phyloP scores from a whole-genome alignment of 2,797 vertebrate species.

The Melanotaenia nigrans region DNA sequence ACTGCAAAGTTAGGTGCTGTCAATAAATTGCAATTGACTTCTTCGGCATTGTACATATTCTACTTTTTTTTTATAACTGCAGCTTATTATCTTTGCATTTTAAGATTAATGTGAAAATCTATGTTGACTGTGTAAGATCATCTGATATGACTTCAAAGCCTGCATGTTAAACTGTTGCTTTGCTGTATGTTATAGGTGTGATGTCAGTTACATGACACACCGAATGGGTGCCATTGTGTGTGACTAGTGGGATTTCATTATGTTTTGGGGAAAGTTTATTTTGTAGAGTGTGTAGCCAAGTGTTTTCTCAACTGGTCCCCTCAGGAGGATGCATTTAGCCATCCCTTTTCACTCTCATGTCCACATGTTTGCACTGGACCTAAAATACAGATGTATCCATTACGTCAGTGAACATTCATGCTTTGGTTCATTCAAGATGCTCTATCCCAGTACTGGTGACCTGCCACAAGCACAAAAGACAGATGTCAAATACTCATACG shows the following conservation, averaged over 20 bases:
- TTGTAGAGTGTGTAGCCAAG: slow-evolving; percentile 26
- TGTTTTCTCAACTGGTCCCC: slow-evolving; percentile 79
- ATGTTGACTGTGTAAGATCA: slow-evolving; percentile 14
- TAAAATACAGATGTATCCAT: slow-evolving; percentile 68
- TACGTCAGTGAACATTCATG: slow-evolving; percentile 58
- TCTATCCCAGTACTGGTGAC: slow-evolving; percentile 26
- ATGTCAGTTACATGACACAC: slow-evolving; percentile 61
- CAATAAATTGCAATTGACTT: no score
- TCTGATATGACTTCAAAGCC: slow-evolving; percentile 28
- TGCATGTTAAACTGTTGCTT: slow-evolving; percentile 37
- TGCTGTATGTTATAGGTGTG: slow-evolving; percentile 55
- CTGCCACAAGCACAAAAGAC: slow-evolving; percentile 58
- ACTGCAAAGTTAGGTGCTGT: neutral
- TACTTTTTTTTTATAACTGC: neutral
- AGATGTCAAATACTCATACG: slow-evolving; percentile 46
- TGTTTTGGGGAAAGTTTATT: slow-evolving; percentile 21
- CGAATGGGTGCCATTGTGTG: slow-evolving; percentile 50
- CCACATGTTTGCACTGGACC: slow-evolving; percentile 54
- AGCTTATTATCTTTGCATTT: neutral
- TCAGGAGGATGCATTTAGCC: slow-evolving; percentile 42
- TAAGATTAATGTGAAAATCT: neutral
- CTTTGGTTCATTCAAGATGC: slow-evolving; percentile 28
- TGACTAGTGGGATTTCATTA: slow-evolving; percentile 45
- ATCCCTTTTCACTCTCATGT: slow-evolving; percentile 50
- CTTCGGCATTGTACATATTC: neutral